These are phyloP conservation scores for Ambastaia sidthimunki DNA, from an alignment of 2,797 vertebrate genomes.

Conservation along the genomic window DNA sequence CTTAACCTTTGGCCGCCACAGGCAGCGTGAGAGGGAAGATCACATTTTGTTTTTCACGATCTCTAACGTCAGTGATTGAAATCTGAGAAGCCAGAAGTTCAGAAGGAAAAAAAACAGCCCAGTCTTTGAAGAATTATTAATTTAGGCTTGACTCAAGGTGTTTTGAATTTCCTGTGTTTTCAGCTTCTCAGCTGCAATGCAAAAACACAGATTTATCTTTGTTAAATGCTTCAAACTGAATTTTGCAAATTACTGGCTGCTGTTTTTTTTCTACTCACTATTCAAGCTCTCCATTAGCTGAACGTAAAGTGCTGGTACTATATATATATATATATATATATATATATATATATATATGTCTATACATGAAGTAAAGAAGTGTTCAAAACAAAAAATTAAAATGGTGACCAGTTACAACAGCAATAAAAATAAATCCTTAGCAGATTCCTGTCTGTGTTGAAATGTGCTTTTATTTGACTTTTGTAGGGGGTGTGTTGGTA, in stretches of 20 bases:
- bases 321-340: too few relatives aligned
- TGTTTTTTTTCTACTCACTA: background rate
- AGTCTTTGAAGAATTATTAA: constrained; percentile 60
- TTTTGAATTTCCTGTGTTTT: constrained; percentile 57
- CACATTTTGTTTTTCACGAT: constrained; percentile 69
- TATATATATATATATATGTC: too few relatives aligned
- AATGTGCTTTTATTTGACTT: background rate
- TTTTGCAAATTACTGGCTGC: background rate
- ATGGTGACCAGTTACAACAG: too few relatives aligned
- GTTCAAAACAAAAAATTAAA: too few relatives aligned
- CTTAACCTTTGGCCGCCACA: constrained; percentile 71
- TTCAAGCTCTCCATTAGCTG: background rate
- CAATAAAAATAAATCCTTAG: too few relatives aligned
- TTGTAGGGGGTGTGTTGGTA: too few relatives aligned
- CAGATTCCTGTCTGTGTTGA: background rate
- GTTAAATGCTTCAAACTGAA: constrained; percentile 8
- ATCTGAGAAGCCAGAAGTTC: constrained; percentile 62
- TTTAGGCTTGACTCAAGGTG: constrained; percentile 54
- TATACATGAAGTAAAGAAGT: too few relatives aligned
- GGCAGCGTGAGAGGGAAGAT: constrained; percentile 56
- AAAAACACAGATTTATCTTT: constrained; percentile 40
- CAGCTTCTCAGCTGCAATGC: constrained; percentile 60
- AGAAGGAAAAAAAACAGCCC: background rate
- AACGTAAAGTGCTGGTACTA: background rate
- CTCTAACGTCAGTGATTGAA: constrained; percentile 68